Conservation (phyloP, 2,113 vertebrate genomes). For the Alaudala cheleensis region DNA sequence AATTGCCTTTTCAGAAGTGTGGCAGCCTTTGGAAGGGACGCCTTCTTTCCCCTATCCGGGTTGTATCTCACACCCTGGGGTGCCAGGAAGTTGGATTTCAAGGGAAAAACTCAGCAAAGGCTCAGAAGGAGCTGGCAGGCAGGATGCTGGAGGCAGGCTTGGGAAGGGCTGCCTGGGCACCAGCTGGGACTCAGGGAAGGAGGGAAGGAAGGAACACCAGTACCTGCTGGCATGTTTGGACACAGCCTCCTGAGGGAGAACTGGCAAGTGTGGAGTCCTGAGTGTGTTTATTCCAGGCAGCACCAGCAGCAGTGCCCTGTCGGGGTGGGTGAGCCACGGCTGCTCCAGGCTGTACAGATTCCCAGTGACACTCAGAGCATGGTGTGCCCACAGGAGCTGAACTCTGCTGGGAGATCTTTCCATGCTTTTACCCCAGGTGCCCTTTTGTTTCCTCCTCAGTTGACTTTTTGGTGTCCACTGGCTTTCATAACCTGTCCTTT, state of each 20-base stretch:
- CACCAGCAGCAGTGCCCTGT: background rate
- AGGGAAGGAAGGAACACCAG: rapidly evolving
- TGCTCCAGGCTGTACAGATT: rapidly evolving
- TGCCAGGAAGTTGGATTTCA: background rate
- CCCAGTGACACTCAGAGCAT: background rate
- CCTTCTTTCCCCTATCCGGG: background rate
- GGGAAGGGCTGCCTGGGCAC: background rate
- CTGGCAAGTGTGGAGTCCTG: background rate
- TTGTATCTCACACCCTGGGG: background rate
- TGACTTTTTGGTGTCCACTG: background rate
- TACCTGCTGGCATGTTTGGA: background rate
- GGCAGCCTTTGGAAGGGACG: background rate
- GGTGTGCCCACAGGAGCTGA: background rate
- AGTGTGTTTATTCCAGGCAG: rapidly evolving
- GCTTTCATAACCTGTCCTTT: background rate
- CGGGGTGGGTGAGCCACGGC: rapidly evolving
- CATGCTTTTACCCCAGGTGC: background rate
- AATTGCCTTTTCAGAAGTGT: constrained; percentile 20
- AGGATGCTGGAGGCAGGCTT: background rate
- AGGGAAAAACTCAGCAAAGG: background rate
- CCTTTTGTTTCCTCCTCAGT: background rate
- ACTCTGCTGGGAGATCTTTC: background rate
- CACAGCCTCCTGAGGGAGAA: rapidly evolving
- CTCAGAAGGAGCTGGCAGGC: background rate
- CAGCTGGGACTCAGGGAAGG: background rate